Percentiles rank a stretch among this genome's conserved stretches.
Conservation (phyloP, 2,797 vertebrate species). For the Chloroceryle amazona region DNA sequence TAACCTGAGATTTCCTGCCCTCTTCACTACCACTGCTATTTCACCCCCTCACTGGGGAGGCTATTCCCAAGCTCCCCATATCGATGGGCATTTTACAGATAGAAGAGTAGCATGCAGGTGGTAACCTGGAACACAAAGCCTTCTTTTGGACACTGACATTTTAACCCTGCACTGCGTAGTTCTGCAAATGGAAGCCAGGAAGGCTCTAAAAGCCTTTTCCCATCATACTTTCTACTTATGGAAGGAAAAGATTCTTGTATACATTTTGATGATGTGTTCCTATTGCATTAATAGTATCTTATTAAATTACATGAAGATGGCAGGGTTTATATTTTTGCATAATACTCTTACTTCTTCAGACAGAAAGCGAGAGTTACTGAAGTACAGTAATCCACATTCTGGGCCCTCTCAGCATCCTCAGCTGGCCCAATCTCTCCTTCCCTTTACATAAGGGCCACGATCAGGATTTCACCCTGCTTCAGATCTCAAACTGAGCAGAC, state of each 20-base stretch:
- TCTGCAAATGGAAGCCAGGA: neutral
- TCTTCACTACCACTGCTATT: neutral
- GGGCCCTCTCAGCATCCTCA: neutral
- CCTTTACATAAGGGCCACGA: accelerated
- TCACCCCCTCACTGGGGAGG: neutral
- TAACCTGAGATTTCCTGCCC: neutral
- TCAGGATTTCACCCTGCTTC: neutral
- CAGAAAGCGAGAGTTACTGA: neutral
- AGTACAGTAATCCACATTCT: neutral
- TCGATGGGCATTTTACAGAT: neutral
- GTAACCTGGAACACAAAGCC: neutral
- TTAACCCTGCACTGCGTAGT: neutral
- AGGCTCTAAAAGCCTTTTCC: neutral
- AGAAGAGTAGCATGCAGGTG: neutral
- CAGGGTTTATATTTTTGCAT: neutral
- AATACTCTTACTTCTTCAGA: neutral
- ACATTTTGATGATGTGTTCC: neutral
- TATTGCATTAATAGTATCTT: neutral
- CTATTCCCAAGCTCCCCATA: neutral
- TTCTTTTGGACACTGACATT: neutral
- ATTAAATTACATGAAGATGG: neutral
- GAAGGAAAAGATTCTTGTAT: neutral
- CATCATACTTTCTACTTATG: too few relatives aligned
- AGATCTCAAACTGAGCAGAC: neutral
- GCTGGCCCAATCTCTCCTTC: neutral